These are phyloP conservation scores for Eristalinus sepulchralis DNA, from an alignment of 2,888 invertebrate genomes.

Conservation along the genomic window DNA sequence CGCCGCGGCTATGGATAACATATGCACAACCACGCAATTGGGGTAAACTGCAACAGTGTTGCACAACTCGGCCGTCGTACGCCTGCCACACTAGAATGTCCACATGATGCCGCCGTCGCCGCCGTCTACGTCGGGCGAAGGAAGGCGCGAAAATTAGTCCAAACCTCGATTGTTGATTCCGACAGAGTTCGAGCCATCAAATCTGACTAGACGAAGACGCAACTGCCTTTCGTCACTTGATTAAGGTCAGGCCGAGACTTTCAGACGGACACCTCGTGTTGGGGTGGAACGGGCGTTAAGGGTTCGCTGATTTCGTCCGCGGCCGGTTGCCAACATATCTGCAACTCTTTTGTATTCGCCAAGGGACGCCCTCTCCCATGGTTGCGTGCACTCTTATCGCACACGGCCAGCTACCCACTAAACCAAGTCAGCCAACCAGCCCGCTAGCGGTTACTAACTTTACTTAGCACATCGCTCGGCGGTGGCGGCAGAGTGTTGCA, in stretches of 20 bases:
- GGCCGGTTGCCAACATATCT: background rate
- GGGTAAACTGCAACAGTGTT: slow-evolving; percentile 50
- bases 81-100: slow-evolving; percentile 30
- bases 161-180: slow-evolving; percentile 30
- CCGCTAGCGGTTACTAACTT: slow-evolving; percentile 11
- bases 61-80: slow-evolving; percentile 30
- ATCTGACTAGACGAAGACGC: background rate
- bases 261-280: background rate
- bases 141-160: slow-evolving; percentile 20
- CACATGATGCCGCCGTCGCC: background rate
- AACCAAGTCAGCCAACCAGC: slow-evolving; percentile 16
- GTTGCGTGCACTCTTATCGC: slow-evolving; percentile 7
- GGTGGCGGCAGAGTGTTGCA: slow-evolving; percentile 18
- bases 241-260: slow-evolving; percentile 49
- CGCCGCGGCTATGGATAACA: slow-evolving; percentile 3
- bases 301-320: background rate
- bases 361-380: background rate
- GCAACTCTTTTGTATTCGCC: slow-evolving; percentile 35
- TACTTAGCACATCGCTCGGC: slow-evolving; percentile 33
- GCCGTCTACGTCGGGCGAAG: background rate
- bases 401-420: slow-evolving; percentile 6
- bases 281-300: slow-evolving; percentile 15
- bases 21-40: slow-evolving; percentile 50
- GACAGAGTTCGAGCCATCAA: slow-evolving; percentile 40
- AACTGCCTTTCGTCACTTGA: slow-evolving; percentile 30